phyloP scores from a whole-genome alignment of 2,888 invertebrate genomes.

The Silvanus unidentatus region DNA sequence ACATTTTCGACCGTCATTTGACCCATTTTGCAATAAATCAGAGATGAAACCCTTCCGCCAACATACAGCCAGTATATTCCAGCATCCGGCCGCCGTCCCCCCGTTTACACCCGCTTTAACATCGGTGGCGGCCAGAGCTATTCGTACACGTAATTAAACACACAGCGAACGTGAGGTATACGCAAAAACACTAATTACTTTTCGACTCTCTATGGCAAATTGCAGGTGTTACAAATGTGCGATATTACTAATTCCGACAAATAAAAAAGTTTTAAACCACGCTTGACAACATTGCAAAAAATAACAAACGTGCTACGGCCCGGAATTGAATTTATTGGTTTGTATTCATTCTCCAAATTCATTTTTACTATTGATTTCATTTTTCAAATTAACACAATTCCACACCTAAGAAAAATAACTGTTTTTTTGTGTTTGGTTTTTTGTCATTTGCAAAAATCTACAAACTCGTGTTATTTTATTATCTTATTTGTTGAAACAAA shows the following conservation, averaged over 20 bases:
- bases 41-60: constrained; percentile 24
- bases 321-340: no score
- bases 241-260: constrained; percentile 35
- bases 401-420: no score
- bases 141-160: constrained; percentile 42
- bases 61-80: no score
- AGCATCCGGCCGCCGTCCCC: no score
- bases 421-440: no score
- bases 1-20: not conserved
- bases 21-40: constrained; percentile 40
- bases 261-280: constrained; percentile 15
- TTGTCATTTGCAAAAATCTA: no score
- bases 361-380: no score
- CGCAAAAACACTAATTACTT: constrained; percentile 47
- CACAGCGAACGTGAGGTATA: constrained; percentile 41
- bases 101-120: not conserved
- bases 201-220: constrained; percentile 42
- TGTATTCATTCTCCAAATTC: no score
- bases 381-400: no score
- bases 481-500: no score
- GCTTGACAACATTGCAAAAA: not conserved
- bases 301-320: no score
- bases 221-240: constrained; percentile 46
- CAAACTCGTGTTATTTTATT: no score
- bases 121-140: constrained; percentile 19